These are phyloP conservation scores for Diarsia dahlii DNA, from an alignment of 2,888 invertebrate species.

Conservation along the genomic window DNA sequence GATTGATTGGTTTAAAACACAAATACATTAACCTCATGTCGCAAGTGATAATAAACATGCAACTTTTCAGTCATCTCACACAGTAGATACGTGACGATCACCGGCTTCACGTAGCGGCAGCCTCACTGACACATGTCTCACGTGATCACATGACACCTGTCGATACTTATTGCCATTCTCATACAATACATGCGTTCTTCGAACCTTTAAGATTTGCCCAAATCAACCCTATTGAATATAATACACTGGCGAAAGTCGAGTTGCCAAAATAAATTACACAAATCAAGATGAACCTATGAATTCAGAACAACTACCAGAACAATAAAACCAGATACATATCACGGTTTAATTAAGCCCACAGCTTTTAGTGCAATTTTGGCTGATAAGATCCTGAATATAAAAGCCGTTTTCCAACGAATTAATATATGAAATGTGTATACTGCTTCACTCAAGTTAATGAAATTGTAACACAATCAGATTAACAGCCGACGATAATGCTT, in stretches of 20 bases:
- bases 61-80: conserved; percentile 24
- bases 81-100: conserved; percentile 20
- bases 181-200: background rate
- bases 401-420: conserved; percentile 54
- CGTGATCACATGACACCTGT: conserved; percentile 47
- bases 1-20: background rate
- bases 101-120: conserved; percentile 1
- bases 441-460: conserved; percentile 62
- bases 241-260: background rate
- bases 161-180: conserved; percentile 30
- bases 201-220: background rate
- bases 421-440: conserved; percentile 48
- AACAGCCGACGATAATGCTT: conserved; percentile 45
- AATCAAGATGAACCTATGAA: conserved; percentile 36
- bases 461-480: conserved; percentile 63
- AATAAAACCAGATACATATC: conserved; percentile 46
- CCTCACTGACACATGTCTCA: conserved; percentile 26
- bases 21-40: background rate
- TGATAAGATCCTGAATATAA: conserved; percentile 57
- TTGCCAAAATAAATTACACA: conserved; percentile 12
- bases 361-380: conserved; percentile 53
- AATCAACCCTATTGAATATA: background rate
- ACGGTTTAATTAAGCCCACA: conserved; percentile 51
- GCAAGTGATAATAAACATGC: conserved; percentile 10
- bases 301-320: conserved; percentile 29